Conservation (phyloP, 2,888 invertebrate genomes). For the Strigamia maritima region DNA sequence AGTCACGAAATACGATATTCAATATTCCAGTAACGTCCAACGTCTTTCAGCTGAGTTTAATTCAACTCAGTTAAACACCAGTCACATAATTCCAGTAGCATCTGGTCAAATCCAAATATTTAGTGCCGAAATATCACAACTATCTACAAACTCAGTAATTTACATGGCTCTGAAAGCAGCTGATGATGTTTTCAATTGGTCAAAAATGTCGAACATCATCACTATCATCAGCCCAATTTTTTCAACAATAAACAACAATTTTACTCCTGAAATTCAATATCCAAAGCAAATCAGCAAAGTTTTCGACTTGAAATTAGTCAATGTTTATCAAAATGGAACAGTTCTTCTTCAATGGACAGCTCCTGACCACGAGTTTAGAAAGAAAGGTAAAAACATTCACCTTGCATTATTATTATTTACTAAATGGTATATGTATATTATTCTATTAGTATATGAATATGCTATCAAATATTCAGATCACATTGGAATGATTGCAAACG, state of each 20-base stretch:
- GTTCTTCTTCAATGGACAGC: conserved; percentile 13
- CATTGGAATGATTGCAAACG: not conserved
- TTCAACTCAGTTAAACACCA: not conserved
- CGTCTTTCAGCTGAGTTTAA: not conserved
- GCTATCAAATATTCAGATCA: not conserved
- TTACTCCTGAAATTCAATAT: not conserved
- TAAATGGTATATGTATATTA: not conserved
- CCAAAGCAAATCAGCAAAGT: not conserved
- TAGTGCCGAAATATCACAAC: not conserved
- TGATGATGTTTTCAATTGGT: not conserved
- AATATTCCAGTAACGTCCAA: not conserved
- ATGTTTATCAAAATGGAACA: not conserved
- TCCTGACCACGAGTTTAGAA: not conserved
- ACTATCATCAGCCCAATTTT: not conserved
- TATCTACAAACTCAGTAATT: not conserved
- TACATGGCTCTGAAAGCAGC: not conserved
- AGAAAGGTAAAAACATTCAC: not conserved
- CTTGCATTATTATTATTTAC: not conserved
- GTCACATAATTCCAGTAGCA: not conserved
- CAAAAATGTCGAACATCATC: not conserved
- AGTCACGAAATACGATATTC: not conserved
- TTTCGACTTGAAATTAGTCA: not conserved
- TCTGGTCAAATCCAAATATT: not conserved
- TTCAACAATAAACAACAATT: not conserved
- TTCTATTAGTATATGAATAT: not conserved